These are phyloP conservation scores for Tetranychus urticae DNA, from an alignment of 1,140 invertebrate genomes.

Conservation along the genomic window DNA sequence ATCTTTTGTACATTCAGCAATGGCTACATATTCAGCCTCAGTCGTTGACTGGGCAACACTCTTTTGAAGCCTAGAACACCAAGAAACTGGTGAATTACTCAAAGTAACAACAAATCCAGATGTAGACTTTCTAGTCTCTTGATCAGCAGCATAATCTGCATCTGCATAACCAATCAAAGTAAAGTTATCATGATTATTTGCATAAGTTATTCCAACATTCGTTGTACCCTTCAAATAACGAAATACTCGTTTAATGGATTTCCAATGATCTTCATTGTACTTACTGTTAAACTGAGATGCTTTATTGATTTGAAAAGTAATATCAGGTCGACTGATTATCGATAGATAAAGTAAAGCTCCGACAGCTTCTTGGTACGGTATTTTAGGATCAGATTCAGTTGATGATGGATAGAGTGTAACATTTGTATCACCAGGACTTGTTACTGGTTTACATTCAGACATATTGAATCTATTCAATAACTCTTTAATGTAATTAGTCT, in stretches of 20 bases:
- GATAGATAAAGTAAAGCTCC: constrained; percentile 21
- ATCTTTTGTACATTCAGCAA: constrained; percentile 13
- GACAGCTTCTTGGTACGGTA: constrained; percentile 7
- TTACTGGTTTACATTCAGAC: constrained; percentile 3
- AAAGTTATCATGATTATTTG: neutral
- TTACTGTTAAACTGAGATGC: constrained; percentile 23
- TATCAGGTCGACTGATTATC: constrained; percentile 23
- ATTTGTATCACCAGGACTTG: constrained; percentile 1
- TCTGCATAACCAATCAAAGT: constrained; percentile 16
- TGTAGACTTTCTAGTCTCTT: constrained; percentile 17
- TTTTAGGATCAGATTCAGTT: neutral
- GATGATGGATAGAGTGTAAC: neutral
- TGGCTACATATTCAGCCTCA: constrained; percentile 8
- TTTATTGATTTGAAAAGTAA: constrained; percentile 21
- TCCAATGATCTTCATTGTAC: constrained; percentile 19
- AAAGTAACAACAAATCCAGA: constrained; percentile 15
- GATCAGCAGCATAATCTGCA: constrained; percentile 20
- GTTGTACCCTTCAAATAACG: constrained; percentile 23
- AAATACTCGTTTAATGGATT: constrained; percentile 21
- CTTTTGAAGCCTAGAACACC: constrained; percentile 9
- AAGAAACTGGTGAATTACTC: constrained; percentile 13
- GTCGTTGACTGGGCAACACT: constrained; percentile 7
- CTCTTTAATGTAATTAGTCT: constrained; percentile 1
- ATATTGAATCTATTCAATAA: constrained; percentile 11
- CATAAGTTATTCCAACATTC: constrained; percentile 9